Percentiles rank a stretch among this genome's conserved stretches.
These are phyloP conservation scores for Alectoris magna DNA, from an alignment of 2,797 vertebrate genomes.

Conservation along the genomic window DNA sequence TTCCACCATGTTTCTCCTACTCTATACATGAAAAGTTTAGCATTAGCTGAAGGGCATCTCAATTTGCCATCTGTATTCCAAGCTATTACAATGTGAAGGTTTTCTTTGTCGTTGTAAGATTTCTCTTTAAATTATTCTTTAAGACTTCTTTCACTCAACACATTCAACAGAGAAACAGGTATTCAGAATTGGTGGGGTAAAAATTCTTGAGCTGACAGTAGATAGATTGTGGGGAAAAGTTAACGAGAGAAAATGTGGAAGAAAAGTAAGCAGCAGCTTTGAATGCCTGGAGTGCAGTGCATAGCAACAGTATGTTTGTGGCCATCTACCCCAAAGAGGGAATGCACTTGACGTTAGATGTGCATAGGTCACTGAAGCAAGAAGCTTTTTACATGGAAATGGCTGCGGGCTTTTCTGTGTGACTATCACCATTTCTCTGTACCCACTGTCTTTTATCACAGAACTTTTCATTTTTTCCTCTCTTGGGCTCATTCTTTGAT, in stretches of 20 bases:
- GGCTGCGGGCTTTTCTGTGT: constrained; percentile 1
- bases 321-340: not conserved
- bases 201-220: not conserved
- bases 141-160: not conserved
- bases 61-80: constrained; percentile 21
- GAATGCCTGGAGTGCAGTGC: not conserved
- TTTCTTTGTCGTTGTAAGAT: not conserved
- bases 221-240: not conserved
- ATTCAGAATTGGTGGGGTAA: not conserved
- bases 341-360: not conserved
- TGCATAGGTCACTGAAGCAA: not conserved
- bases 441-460: not conserved
- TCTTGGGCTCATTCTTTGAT: constrained; percentile 5
- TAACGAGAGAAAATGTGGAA: not conserved
- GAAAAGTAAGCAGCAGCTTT: not conserved
- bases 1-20: not conserved
- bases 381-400: constrained; percentile 12
- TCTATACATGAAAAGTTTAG: not conserved
- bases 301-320: not conserved
- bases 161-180: not conserved
- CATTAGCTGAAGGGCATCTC: constrained; percentile 38
- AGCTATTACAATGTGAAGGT: not conserved
- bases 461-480: not conserved
- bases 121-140: not conserved
- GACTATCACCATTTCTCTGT: not conserved